Percentiles rank a stretch among this genome's conserved stretches.
phyloP scores from a whole-genome alignment of 2,113 vertebrate genomes.

The Dermatemys mawii region DNA sequence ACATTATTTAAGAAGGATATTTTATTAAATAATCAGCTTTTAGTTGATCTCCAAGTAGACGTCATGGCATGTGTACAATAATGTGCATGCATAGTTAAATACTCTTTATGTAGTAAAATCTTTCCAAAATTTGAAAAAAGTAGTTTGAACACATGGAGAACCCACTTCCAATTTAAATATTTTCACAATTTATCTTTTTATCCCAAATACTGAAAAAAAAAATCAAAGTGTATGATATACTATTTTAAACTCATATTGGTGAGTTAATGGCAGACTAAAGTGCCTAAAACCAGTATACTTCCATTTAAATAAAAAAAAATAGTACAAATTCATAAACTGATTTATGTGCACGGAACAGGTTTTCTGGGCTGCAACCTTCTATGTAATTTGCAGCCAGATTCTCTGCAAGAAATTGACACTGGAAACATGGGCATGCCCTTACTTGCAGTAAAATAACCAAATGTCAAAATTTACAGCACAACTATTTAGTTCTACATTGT shows the following conservation, averaged over 20 bases:
- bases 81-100: neutral
- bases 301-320: neutral
- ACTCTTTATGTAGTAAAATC: neutral
- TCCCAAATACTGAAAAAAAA: neutral
- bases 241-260: neutral
- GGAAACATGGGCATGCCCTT: slow-evolving; percentile 35
- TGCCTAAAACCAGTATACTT: neutral
- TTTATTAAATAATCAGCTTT: neutral
- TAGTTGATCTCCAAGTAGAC: neutral
- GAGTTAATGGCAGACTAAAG: neutral
- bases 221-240: neutral
- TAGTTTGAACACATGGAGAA: slow-evolving; percentile 6
- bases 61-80: neutral
- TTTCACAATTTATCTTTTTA: neutral
- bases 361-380: slow-evolving; percentile 15
- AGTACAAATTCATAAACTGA: neutral
- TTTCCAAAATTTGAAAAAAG: slow-evolving; percentile 12
- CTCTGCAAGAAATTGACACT: slow-evolving; percentile 24
- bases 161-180: neutral
- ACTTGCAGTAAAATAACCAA: neutral
- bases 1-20: neutral
- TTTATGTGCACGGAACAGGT: neutral
- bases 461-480: neutral
- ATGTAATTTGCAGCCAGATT: slow-evolving; percentile 20
- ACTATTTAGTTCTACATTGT: slow-evolving; percentile 33